Evolutionary conservation across 2,888 invertebrate species (phyloP).

Genomic region (Nemapogon koenigi): DNA sequence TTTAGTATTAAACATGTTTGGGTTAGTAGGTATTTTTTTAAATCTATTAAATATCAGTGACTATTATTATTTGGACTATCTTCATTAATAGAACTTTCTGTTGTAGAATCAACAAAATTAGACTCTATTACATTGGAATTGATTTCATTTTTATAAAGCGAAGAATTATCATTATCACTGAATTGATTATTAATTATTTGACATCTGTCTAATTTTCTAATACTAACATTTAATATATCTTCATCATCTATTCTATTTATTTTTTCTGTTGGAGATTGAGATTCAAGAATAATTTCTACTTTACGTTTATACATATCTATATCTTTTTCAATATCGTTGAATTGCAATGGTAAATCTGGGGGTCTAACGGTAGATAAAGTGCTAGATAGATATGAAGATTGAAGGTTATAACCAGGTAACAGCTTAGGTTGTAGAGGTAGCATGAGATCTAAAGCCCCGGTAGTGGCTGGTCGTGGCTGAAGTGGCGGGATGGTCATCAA

Average conservation of each 20-base stretch:
- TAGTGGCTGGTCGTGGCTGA: slow-evolving; percentile 74
- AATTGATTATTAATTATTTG: not conserved
- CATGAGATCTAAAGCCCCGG: slow-evolving; percentile 71
- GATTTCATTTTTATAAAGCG: slow-evolving; percentile 40
- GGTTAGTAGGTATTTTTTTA: too few species aligned
- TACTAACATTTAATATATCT: slow-evolving; percentile 25
- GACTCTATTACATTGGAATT: slow-evolving; percentile 47
- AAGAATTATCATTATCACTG: slow-evolving; percentile 11
- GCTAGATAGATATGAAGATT: slow-evolving; percentile 53
- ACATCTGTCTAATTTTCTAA: slow-evolving; percentile 25
- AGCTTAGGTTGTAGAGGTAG: slow-evolving; percentile 76
- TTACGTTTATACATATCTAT: slow-evolving; percentile 34
- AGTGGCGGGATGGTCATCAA: slow-evolving; percentile 65
- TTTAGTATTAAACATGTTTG: too few species aligned
- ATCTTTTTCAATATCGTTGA: slow-evolving; percentile 24
- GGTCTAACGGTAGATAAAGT: slow-evolving; percentile 58
- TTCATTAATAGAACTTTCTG: slow-evolving; percentile 32
- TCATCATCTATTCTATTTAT: slow-evolving; percentile 24
- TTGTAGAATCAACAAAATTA: slow-evolving; percentile 22
- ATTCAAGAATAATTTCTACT: slow-evolving; percentile 41
- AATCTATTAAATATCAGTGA: slow-evolving; percentile 22
- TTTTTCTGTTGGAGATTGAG: slow-evolving; percentile 22
- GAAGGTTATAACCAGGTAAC: slow-evolving; percentile 62
- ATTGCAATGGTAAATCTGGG: slow-evolving; percentile 33
- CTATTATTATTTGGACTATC: slow-evolving; percentile 56